These are phyloP conservation scores for Neomonachus schauinslandi DNA, from an alignment of 2,113 vertebrate genomes.

Conservation along the genomic window DNA sequence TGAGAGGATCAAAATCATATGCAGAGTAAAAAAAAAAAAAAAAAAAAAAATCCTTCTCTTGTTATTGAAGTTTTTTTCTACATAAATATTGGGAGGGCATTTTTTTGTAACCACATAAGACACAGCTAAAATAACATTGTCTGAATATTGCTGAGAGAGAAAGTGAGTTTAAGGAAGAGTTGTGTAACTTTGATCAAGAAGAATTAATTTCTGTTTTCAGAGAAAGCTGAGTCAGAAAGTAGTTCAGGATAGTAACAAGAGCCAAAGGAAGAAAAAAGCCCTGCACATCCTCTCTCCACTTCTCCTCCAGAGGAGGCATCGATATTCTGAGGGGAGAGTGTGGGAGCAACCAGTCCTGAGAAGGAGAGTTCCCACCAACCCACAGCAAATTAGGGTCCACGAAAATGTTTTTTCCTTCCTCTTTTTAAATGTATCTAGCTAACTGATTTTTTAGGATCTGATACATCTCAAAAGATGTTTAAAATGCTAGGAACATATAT, in stretches of 20 bases:
- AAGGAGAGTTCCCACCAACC: background rate
- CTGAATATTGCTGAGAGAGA: slow-evolving; percentile 79
- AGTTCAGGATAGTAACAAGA: slow-evolving; percentile 65
- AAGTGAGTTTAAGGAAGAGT: slow-evolving; percentile 75
- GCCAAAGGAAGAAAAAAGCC: slow-evolving; percentile 57
- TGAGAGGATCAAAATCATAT: background rate
- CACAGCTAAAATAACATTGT: slow-evolving; percentile 79
- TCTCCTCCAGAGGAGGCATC: background rate
- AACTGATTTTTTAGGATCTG: background rate
- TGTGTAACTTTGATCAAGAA: slow-evolving; percentile 68
- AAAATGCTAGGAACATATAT: background rate
- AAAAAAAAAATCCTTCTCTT: slow-evolving; percentile 58
- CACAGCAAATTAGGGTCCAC: background rate
- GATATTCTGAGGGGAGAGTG: background rate
- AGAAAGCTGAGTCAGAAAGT: slow-evolving; percentile 68
- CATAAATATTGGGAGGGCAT: slow-evolving; percentile 49
- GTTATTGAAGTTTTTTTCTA: slow-evolving; percentile 66
- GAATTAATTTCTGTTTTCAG: slow-evolving; percentile 7
- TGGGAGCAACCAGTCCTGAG: background rate
- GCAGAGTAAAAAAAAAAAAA: slow-evolving; percentile 26
- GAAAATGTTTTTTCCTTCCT: background rate
- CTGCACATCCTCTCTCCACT: rapidly evolving
- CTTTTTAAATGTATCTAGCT: background rate
- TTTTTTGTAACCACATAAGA: slow-evolving; percentile 66
- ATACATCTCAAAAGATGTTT: background rate